Evolutionary conservation across 2,113 vertebrate species (phyloP).

Genomic region (Halcyon malimbica): DNA sequence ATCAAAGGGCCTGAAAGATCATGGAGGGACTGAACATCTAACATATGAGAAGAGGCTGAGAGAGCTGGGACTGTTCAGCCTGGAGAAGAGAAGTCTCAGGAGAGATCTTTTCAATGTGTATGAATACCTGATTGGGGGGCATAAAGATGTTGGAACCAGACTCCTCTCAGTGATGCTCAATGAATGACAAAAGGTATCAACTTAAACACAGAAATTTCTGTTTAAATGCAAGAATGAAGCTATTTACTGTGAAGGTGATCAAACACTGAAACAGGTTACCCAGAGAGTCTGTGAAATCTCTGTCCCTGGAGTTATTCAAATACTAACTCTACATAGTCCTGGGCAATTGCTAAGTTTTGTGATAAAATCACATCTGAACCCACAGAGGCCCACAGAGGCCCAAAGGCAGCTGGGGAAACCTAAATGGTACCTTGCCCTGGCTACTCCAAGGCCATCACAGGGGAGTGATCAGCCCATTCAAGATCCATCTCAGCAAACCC

Average conservation of each 20-base stretch:
- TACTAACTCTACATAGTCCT: neutral
- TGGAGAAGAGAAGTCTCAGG: neutral
- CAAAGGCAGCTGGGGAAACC: neutral
- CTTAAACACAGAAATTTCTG: neutral
- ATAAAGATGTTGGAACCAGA: neutral
- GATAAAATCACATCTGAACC: neutral
- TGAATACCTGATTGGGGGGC: neutral
- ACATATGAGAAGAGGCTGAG: neutral
- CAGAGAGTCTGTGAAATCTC: neutral
- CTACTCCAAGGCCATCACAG: neutral
- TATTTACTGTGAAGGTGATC: neutral
- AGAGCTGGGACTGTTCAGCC: neutral
- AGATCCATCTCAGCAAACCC: neutral
- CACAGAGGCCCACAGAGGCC: neutral
- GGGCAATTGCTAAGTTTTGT: neutral
- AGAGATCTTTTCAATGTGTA: neutral
- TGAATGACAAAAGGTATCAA: neutral
- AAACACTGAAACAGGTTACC: neutral
- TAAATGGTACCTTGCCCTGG: neutral
- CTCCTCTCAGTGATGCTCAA: neutral
- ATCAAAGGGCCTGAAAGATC: neutral
- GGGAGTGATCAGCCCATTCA: neutral
- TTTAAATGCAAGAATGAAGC: neutral
- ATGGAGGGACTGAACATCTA: neutral
- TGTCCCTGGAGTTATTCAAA: neutral